Evolutionary conservation across 2,113 vertebrate species (phyloP).

Genomic region (Lipophrys pholis): DNA sequence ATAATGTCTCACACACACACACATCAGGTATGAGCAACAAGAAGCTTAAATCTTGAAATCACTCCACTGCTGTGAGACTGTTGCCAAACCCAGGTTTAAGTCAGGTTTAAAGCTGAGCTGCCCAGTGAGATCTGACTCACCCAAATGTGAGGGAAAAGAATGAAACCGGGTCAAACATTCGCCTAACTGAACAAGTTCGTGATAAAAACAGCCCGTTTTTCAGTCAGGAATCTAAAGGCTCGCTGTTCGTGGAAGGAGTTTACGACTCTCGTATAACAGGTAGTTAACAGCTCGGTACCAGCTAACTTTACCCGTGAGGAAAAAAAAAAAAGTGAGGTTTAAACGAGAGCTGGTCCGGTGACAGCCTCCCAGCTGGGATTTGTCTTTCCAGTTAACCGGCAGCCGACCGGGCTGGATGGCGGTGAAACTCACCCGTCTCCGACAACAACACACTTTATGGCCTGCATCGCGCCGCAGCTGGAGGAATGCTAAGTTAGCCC

Average conservation of each 20-base stretch:
- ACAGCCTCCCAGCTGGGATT: slow-evolving; percentile 1
- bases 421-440: slow-evolving; percentile 93
- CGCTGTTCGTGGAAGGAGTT: too few relatives aligned
- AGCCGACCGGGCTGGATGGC: neutral
- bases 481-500: slow-evolving; percentile 72
- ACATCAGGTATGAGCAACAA: neutral
- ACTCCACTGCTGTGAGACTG: neutral
- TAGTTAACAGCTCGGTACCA: slow-evolving; percentile 23
- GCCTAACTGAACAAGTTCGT: neutral
- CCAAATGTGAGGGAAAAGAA: slow-evolving; percentile 17
- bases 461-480: slow-evolving; percentile 88
- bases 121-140: slow-evolving; percentile 36
- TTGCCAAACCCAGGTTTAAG: neutral
- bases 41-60: neutral
- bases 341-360: neutral
- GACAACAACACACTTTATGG: slow-evolving; percentile 98
- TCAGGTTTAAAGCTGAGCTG: neutral
- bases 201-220: too few relatives aligned
- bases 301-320: slow-evolving; percentile 33
- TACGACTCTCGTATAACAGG: slow-evolving; percentile 8
- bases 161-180: slow-evolving; percentile 14
- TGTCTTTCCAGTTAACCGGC: neutral
- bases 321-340: slow-evolving; percentile 5
- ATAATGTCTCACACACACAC: neutral
- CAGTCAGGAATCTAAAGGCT: too few relatives aligned